Evolutionary conservation across 2,888 invertebrate species (phyloP).

Genomic region (Apamea crenata): DNA sequence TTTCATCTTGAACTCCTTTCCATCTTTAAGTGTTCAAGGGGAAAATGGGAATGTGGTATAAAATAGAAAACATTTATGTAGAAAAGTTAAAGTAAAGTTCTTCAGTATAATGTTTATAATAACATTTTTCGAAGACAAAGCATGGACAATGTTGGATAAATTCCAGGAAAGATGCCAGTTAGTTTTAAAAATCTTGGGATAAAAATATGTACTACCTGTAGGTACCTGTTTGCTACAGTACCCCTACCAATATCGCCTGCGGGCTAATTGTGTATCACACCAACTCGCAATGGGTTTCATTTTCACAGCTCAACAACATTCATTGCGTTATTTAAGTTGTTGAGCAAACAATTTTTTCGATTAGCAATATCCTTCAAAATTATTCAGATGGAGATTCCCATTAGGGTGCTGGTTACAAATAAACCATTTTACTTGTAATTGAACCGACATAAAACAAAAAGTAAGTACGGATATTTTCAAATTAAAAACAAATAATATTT

Average conservation of each 20-base stretch:
- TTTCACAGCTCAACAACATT: too few relatives aligned
- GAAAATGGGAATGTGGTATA: neutral
- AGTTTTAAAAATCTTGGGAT: neutral
- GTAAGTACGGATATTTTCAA: neutral
- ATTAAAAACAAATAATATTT: neutral
- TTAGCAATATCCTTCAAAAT: too few relatives aligned
- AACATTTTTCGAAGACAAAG: neutral
- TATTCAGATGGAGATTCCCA: too few relatives aligned
- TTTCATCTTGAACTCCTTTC: slow-evolving; percentile 49
- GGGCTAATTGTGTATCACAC: neutral
- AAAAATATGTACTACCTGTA: neutral
- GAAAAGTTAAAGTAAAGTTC: neutral
- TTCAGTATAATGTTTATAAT: slow-evolving; percentile 6
- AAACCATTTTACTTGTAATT: slow-evolving; percentile 1
- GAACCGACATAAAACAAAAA: neutral
- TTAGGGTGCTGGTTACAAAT: neutral
- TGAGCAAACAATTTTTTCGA: too few relatives aligned
- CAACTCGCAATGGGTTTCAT: too few relatives aligned
- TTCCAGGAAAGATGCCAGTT: neutral
- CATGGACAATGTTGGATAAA: neutral
- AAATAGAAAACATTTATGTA: neutral
- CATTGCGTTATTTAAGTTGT: too few relatives aligned
- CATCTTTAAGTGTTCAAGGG: slow-evolving; percentile 30
- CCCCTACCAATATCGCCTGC: neutral
- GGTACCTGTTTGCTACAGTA: neutral